Evolutionary conservation across 1,140 invertebrate genomes (phyloP), one percentile per base, ranked within the genome.

Genomic region (Hyles vespertilio): DNA sequence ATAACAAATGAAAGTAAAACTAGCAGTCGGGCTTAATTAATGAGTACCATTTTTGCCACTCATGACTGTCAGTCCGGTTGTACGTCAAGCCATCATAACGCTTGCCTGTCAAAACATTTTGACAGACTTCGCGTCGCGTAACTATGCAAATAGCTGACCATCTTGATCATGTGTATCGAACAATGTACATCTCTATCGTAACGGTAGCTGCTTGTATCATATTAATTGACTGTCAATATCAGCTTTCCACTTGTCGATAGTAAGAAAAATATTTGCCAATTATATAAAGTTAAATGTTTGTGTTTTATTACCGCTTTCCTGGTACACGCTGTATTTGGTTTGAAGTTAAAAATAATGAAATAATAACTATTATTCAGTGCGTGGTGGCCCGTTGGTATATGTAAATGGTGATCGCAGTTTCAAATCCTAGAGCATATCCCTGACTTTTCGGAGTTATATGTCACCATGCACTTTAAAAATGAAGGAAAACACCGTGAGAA

Each of bases 1-100:
- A 76, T 77, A 85, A 81, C 73, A 77, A 76, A 77, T 72, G 79
- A 81, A 80, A 85, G 79, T 81, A 61, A 67, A 67, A 67, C 73
- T 63, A 66, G 70, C 67, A 71, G 70, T 81, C 72, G 63, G 69
- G 64, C 70, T 68, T 69, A 76, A 80, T 82, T 81, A 82, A 74
- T 75, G 74, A 79, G 72, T 74, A 63, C 62, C 63, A 71, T 76
- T 76, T 73, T 79, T 58, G 74, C 63, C 72, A 74, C 66, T 76
- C 72, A 73, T 60, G 63, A 63, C 69, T 79, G 80, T 74, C 71
- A 72, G 68, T 67, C 70, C 63, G 63, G 36, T 69, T 65, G 51
- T 56, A 68, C 69, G 69, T 66, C 72, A 70, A 68, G 60, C 75
- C 78, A 79, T 83, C 80, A 83, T 77, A 84, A 81, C 63, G 73